Base-by-base conservation (phyloP, 2,113 vertebrate genomes). In the Egretta garzetta region DNA sequence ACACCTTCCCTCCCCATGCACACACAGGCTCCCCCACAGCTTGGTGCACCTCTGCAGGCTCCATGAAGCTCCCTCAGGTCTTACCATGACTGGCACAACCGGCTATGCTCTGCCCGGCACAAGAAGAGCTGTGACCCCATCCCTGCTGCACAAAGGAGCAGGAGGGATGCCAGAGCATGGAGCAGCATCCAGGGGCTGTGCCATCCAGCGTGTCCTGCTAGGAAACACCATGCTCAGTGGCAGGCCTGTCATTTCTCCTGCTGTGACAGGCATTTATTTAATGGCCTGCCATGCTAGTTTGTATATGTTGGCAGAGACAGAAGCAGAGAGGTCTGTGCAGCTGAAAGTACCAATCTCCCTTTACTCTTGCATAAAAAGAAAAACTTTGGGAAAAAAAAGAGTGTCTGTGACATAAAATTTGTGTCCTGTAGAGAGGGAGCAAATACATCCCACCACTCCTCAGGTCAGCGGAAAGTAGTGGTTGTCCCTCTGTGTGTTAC, bases 321-420 rank as follows among this genome's bases (percentile, higher is more conserved):
- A 37, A 88, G 56, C 52, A 91, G 60, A 76, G 79, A 92, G 10
- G 33, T 70, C 92, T 93, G 43, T 73, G 53, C 23, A 27, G 35
- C n/a, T 76, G 67, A 64, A 73, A 35, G 22, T 76, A 37, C 24
- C 28, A 68, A 26, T 43, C 32, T 37, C 27, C 32, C 22, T 60
- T 84, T 81, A 18, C 21, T 85, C 75, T 64, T 53, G 20, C n/a
- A 50, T 20, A n/a, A 86, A 41, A 55, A 45, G 2, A 79, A 79
- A 95, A 55, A 9, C 2, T 14, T 1, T 0, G 14, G 4, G 3
- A 3, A 49, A 66, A 66, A 56, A 19, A 79, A 45, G 8, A 62
- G n/a, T 26, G 27, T 55, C 45, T 88, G 41, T 76, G 55, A 83
- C 22, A 73, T 35, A 80, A 79, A 76, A 66, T 47, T 11, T 72